A percentile compares a stretch with the other conserved stretches of the same genome.
Conservation (phyloP, 2,888 invertebrate genomes). For the Acronicta leporina region DNA sequence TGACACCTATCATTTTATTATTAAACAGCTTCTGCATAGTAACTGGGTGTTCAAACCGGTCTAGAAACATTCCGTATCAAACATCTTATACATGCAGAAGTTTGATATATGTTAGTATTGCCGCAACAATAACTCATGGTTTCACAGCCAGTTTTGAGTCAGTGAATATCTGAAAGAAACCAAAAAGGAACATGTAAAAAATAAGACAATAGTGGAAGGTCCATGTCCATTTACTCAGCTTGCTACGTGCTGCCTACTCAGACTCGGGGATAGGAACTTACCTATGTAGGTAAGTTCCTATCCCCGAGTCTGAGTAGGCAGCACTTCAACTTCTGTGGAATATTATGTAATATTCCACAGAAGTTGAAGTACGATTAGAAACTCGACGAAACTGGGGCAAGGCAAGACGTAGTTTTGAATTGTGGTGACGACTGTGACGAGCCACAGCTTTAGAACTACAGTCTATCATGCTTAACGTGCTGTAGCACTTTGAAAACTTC, state of each 20-base stretch:
- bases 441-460: slow-evolving; percentile 22
- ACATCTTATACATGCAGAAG: slow-evolving; percentile 16
- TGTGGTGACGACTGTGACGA: slow-evolving; percentile 37
- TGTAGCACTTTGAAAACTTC: slow-evolving; percentile 25
- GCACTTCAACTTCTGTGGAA: no score
- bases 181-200: slow-evolving; percentile 32
- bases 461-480: slow-evolving; percentile 33
- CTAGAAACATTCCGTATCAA: slow-evolving; percentile 11
- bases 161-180: slow-evolving; percentile 29
- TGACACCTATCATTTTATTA: slow-evolving; percentile 37
- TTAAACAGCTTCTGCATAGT: slow-evolving; percentile 31
- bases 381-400: slow-evolving; percentile 48
- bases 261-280: slow-evolving; percentile 42
- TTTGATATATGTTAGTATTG: slow-evolving; percentile 10
- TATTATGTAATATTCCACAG: slow-evolving; percentile 46
- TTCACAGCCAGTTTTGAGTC: slow-evolving; percentile 23
- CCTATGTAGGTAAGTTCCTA: no score
- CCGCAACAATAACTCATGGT: slow-evolving; percentile 33
- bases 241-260: slow-evolving; percentile 40
- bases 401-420: slow-evolving; percentile 42
- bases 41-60: slow-evolving; percentile 32
- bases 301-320: no score
- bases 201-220: slow-evolving; percentile 55
- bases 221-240: slow-evolving; percentile 44
- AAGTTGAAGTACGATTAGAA: slow-evolving; percentile 47